phyloP scores from a whole-genome alignment of 1,140 invertebrate species.

The Oedothorax gibbosus region DNA sequence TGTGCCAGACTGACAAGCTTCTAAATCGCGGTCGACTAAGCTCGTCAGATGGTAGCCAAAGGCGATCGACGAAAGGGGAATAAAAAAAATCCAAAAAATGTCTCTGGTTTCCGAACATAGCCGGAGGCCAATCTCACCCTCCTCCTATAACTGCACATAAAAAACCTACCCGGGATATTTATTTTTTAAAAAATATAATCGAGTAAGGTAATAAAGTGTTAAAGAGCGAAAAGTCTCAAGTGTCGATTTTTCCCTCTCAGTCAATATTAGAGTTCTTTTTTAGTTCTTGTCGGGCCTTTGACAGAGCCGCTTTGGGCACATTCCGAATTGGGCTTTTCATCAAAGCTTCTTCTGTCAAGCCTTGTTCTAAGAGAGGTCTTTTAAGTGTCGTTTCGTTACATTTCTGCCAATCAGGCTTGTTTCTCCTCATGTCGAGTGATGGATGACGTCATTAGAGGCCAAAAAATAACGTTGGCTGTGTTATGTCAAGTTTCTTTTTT shows the following conservation, averaged over 20 bases:
- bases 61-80: constrained; percentile 43
- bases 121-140: constrained; percentile 29
- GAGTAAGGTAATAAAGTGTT: constrained; percentile 56
- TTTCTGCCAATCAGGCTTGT: constrained; percentile 13
- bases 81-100: constrained; percentile 43
- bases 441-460: not conserved
- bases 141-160: not conserved
- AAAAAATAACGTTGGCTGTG: too few relatives aligned
- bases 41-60: constrained; percentile 47
- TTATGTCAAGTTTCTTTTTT: too few relatives aligned
- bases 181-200: constrained; percentile 55
- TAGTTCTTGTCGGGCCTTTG: not conserved
- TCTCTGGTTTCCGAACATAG: constrained; percentile 46
- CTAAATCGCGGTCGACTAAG: constrained; percentile 57
- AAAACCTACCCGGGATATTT: constrained; percentile 46
- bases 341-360: constrained; percentile 1
- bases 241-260: constrained; percentile 42
- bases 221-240: constrained; percentile 45
- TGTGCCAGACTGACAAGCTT: not conserved
- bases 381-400: constrained; percentile 25
- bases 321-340: constrained; percentile 46
- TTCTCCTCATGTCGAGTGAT: constrained; percentile 1
- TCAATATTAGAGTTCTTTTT: constrained; percentile 49
- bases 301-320: constrained; percentile 3
- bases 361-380: constrained; percentile 2